A percentile compares a stretch with the other conserved stretches of the same genome.
Conservation (phyloP, 2,888 invertebrate species). For the Drosophila austrosaltans region DNA sequence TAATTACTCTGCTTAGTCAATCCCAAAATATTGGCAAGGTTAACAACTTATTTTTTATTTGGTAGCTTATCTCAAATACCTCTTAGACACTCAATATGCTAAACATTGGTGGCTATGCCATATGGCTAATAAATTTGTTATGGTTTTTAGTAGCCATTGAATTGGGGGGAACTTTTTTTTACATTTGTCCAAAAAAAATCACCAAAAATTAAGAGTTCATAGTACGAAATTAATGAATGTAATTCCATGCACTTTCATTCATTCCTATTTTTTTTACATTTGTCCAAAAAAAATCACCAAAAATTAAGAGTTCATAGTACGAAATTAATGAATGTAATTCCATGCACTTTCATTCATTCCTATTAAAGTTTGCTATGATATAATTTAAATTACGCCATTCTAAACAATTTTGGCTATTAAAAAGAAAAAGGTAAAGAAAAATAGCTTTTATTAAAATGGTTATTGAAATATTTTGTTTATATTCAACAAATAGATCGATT, state of each 20-base stretch:
- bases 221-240: not conserved
- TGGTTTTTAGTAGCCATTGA: constrained; percentile 13
- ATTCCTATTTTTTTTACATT: not conserved
- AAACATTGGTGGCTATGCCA: not conserved
- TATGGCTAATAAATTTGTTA: constrained; percentile 11
- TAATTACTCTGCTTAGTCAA: not conserved
- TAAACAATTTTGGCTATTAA: too few relatives aligned
- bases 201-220: not conserved
- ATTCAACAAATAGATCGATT: too few relatives aligned
- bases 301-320: not conserved
- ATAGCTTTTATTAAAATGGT: too few relatives aligned
- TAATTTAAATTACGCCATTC: too few relatives aligned
- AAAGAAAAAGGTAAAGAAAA: too few relatives aligned
- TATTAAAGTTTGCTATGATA: too few relatives aligned
- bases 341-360: too few relatives aligned
- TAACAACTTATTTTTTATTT: constrained; percentile 12
- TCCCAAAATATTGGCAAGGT: not conserved
- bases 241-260: too few relatives aligned
- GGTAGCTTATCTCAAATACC: not conserved
- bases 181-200: not conserved
- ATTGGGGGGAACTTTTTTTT: constrained; percentile 22
- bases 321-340: not conserved
- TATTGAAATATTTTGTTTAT: too few relatives aligned
- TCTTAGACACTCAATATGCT: constrained; percentile 20
- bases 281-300: not conserved